Base-by-base conservation (phyloP, 2,113 vertebrate genomes). In the Scatophagus argus region DNA sequence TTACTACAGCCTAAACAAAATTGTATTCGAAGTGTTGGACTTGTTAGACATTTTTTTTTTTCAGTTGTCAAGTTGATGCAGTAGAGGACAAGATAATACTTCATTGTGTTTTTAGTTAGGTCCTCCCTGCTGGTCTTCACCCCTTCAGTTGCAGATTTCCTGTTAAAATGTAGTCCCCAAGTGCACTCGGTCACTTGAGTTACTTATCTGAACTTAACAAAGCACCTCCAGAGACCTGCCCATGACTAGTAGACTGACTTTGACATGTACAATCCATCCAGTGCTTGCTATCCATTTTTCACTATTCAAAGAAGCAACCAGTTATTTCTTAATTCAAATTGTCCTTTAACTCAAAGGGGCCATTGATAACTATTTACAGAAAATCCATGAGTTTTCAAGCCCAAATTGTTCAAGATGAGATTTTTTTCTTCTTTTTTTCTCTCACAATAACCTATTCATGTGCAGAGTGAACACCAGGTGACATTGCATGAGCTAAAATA, bases 1-100 rank as follows among this genome's bases (percentile, higher is more conserved):
- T 61, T 19, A 72, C 31, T 34, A 6, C n/a, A 27, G 13, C 17
- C 25, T 19, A 52, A 73, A 73, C 43, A 73, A 60, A 61, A n/a
- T n/a, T n/a, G n/a, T n/a, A n/a, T n/a, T n/a, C n/a, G n/a, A n/a
- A n/a, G n/a, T n/a, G n/a, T n/a, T n/a, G n/a, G n/a, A n/a, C n/a
- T n/a, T n/a, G n/a, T n/a, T n/a, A n/a, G n/a, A n/a, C n/a, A n/a
- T n/a, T n/a, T n/a, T n/a, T n/a, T n/a, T n/a, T n/a, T n/a, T n/a
- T n/a, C n/a, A n/a, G n/a, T n/a, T n/a, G n/a, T n/a, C n/a, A n/a
- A n/a, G n/a, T n/a, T n/a, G n/a, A n/a, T n/a, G n/a, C n/a, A n/a
- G n/a, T n/a, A n/a, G n/a, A n/a, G n/a, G n/a, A n/a, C n/a, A n/a
- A n/a, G n/a, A n/a, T 46, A 19, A 4, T 7, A 46, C 19, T 46